These are phyloP conservation scores for Drosophila nigricruria DNA, from an alignment of 2,888 invertebrate species.

Conservation along the genomic window DNA sequence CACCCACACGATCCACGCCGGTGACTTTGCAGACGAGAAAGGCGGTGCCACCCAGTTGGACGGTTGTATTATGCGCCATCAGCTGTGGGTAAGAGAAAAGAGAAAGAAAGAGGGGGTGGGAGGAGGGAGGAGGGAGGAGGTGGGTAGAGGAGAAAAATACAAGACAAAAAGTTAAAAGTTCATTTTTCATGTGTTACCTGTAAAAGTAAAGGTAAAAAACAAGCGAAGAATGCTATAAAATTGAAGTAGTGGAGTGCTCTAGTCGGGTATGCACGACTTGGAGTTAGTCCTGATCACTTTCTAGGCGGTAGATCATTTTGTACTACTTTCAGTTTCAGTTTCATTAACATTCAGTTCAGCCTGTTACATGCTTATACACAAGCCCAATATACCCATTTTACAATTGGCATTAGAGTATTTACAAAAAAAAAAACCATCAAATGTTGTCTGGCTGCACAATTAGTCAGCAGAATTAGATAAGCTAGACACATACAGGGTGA, in stretches of 20 bases:
- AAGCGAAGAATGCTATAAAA: slow-evolving; percentile 15
- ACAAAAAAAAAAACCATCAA: background rate
- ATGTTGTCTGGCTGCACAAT: slow-evolving; percentile 39
- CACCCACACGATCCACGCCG: slow-evolving; percentile 86
- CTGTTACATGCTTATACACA: background rate
- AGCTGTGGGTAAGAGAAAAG: slow-evolving; percentile 75
- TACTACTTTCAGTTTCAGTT: no score
- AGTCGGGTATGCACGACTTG: background rate
- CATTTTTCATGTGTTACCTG: slow-evolving; percentile 66
- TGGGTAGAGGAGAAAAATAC: slow-evolving; percentile 29
- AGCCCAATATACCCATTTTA: background rate
- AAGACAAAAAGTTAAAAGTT: slow-evolving; percentile 82
- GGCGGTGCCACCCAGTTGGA: slow-evolving; percentile 86
- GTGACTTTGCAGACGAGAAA: slow-evolving; percentile 86
- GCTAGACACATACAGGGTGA: slow-evolving; percentile 19
- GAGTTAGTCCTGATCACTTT: no score
- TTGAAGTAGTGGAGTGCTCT: background rate
- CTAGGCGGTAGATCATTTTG: background rate
- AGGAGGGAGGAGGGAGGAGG: slow-evolving; percentile 3
- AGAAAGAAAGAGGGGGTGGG: background rate
- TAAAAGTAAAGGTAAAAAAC: slow-evolving; percentile 22
- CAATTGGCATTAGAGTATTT: background rate
- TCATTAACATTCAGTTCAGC: no score
- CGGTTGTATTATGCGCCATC: slow-evolving; percentile 86
- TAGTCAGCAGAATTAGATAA: slow-evolving; percentile 63